These are phyloP conservation scores for Xiphophorus birchmanni DNA, from an alignment of 2,797 vertebrate genomes.

Conservation along the genomic window DNA sequence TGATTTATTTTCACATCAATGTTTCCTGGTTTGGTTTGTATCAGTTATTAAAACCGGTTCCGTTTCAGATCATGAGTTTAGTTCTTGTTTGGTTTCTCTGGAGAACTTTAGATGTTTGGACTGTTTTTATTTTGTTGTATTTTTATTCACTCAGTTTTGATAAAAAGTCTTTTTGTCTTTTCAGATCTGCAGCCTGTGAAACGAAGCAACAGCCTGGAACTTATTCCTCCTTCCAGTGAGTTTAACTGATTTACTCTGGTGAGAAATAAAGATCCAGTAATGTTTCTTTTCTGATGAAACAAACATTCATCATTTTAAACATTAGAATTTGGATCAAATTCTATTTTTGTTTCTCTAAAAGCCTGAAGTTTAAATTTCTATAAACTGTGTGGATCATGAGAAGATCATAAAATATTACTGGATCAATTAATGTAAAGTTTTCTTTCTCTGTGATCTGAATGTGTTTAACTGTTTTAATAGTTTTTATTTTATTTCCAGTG, in stretches of 20 bases:
- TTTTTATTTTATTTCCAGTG: slow-evolving; percentile 17
- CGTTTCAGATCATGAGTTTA: not conserved
- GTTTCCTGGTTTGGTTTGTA: not conserved
- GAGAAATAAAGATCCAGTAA: not conserved
- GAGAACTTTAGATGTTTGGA: not conserved
- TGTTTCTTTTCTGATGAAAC: not conserved
- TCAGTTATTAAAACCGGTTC: not conserved
- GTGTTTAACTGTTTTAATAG: not conserved
- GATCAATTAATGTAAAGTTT: not conserved
- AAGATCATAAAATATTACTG: not conserved
- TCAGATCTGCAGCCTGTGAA: not conserved
- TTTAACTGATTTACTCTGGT: not conserved
- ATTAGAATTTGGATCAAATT: not conserved
- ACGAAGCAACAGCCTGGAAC: not conserved
- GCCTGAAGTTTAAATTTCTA: not conserved
- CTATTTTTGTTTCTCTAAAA: not conserved
- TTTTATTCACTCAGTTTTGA: too few relatives aligned
- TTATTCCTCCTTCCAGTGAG: not conserved
- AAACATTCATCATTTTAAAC: not conserved
- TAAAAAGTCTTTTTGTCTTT: not conserved
- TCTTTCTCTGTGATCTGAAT: not conserved
- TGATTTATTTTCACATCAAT: not conserved
- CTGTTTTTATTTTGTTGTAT: too few relatives aligned
- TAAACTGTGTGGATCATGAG: not conserved
- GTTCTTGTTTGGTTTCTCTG: not conserved